Evolutionary conservation across 2,113 vertebrate species (phyloP), one percentile per base, ranked within the genome.

Genomic region (Megaleporinus macrocephalus): DNA sequence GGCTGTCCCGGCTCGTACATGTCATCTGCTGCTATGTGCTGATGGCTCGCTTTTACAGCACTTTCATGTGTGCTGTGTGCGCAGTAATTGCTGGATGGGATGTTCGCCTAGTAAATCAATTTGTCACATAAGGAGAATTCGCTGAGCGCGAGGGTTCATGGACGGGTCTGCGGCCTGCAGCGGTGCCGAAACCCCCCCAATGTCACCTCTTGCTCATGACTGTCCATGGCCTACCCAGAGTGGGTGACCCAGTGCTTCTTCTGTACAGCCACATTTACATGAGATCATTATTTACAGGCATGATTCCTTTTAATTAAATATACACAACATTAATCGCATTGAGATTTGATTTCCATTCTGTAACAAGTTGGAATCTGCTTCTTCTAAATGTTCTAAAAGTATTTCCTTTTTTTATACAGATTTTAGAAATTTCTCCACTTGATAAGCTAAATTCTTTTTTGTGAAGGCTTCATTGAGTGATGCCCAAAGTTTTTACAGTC

Each of bases 61-160:
- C 88, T 91, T 91, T 93, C 90, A 89, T 93, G 89, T 91, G 91
- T 84, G 87, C 87, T 87, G 90, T 88, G 86, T 89, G 83, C 91
- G 90, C 86, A 85, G 89, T 88, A 88, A 89, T 87, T 89, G 87
- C 88, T 92, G 91, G 91, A 89, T 83, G 82, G 88, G 90, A 90
- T 86, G 84, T 88, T 80, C 85, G 85, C 84, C 26, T 74, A 90
- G 85, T 92, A 94, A 94, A 94, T 93, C 93, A 93, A 89, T 92
- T 92, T 92, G 90, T 93, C 92, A 93, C 89, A 82, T 89, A 86
- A 89, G 84, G 80, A 68, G 87, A 87, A 92, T 90, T 75, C 90
- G 91, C 90, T 92, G 90, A 93, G 91, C 84, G 85, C 84, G 71
- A 61, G 79, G 85, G 92, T 90, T 93, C 92, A 91, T 12, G 80